Evolutionary conservation across 1,140 invertebrate genomes (phyloP).

Genomic region (Odontomachus brunneus): DNA sequence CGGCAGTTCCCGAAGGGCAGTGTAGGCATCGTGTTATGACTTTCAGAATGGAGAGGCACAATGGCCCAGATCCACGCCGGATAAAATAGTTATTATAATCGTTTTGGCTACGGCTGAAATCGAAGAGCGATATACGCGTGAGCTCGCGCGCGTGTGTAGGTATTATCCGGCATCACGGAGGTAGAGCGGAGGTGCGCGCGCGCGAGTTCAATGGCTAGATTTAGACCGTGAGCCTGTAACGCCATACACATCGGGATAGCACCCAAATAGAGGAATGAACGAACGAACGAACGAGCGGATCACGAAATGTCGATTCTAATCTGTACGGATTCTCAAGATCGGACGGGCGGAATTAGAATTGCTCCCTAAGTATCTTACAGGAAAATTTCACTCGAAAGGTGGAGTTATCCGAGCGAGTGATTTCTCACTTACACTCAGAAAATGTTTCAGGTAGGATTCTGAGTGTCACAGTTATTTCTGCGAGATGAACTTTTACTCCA

Average conservation of each 20-base stretch:
- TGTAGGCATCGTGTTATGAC: conserved; percentile 85
- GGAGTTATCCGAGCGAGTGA: no score
- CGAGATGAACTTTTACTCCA: no score
- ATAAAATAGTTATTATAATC: conserved; percentile 86
- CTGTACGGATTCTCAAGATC: conserved; percentile 2
- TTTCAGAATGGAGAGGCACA: conserved; percentile 85
- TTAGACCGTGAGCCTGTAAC: conserved; percentile 23
- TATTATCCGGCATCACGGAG: conserved; percentile 35
- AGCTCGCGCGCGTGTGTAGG: background rate
- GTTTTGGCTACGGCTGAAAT: conserved; percentile 78
- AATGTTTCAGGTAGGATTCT: no score
- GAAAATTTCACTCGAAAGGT: no score
- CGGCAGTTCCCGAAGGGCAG: conserved; percentile 78
- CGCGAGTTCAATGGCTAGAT: conserved; percentile 48
- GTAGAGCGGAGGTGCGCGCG: conserved; percentile 16
- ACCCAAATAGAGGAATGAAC: conserved; percentile 71
- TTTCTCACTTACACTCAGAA: no score
- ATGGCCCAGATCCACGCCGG: conserved; percentile 85
- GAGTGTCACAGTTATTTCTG: no score
- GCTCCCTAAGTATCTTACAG: no score
- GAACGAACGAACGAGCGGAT: conserved; percentile 77
- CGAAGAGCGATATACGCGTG: conserved; percentile 41
- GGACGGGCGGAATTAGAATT: no score
- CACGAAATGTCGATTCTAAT: conserved; percentile 74
- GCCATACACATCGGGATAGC: conserved; percentile 44